A percentile compares a stretch with the other conserved stretches of the same genome.
phyloP scores from a whole-genome alignment of 2,888 invertebrate genomes.

The Drosophila setosimentum region DNA sequence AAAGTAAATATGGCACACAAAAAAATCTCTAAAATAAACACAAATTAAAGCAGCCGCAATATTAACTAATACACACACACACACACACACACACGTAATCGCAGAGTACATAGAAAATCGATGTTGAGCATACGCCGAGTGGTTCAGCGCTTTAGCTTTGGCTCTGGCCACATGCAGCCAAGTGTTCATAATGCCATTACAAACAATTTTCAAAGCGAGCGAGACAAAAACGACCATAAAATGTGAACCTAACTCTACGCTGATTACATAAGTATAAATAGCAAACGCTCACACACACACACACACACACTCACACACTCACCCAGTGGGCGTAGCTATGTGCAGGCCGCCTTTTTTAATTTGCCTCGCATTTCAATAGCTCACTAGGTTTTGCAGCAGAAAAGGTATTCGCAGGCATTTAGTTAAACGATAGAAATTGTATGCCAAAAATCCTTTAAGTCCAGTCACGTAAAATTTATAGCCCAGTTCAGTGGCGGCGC shows the following conservation, averaged over 20 bases:
- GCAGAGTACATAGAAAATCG: slow-evolving; percentile 51
- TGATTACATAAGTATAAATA: slow-evolving; percentile 71
- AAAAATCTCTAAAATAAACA: slow-evolving; percentile 53
- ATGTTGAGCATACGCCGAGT: slow-evolving; percentile 47
- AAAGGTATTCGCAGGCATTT: slow-evolving; percentile 13
- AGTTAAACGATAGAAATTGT: background rate
- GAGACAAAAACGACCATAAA: slow-evolving; percentile 40
- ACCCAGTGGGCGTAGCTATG: slow-evolving; percentile 16
- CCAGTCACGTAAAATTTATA: slow-evolving; percentile 60
- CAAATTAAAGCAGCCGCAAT: slow-evolving; percentile 52
- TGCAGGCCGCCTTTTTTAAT: slow-evolving; percentile 30
- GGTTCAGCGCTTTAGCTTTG: slow-evolving; percentile 19
- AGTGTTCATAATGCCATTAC: slow-evolving; percentile 74
- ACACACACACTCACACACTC: background rate
- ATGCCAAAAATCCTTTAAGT: slow-evolving; percentile 22
- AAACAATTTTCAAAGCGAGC: slow-evolving; percentile 64
- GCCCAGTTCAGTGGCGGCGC: slow-evolving; percentile 49
- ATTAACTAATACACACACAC: slow-evolving; percentile 3
- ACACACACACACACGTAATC: slow-evolving; percentile 8
- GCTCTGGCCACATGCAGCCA: slow-evolving; percentile 51
- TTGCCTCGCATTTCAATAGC: slow-evolving; percentile 55
- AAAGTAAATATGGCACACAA: slow-evolving; percentile 41
- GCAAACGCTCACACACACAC: slow-evolving; percentile 11
- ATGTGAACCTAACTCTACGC: slow-evolving; percentile 49
- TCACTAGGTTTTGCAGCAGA: slow-evolving; percentile 17